phyloP scores from a whole-genome alignment of 2,113 vertebrate species.

The Ictalurus furcatus region DNA sequence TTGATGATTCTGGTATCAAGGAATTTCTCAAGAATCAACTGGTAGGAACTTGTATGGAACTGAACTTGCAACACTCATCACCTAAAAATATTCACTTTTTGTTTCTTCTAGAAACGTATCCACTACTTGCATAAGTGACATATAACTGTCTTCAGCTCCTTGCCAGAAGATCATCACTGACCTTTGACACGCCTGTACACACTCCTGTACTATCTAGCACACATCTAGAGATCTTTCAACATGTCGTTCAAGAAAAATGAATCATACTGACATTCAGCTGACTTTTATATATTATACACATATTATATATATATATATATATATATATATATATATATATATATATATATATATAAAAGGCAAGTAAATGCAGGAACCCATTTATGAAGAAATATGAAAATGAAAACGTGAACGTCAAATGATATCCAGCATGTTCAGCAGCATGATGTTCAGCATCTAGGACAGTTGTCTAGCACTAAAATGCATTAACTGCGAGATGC shows the following conservation, averaged over 20 bases:
- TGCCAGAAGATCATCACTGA: slow-evolving; percentile 16
- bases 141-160: not conserved
- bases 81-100: not conserved
- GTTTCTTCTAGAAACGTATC: not conserved
- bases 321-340: too few relatives aligned
- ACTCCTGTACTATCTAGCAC: not conserved
- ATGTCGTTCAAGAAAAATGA: not conserved
- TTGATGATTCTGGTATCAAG: not conserved
- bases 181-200: not conserved
- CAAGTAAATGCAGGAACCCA: too few relatives aligned
- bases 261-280: too few relatives aligned
- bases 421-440: too few relatives aligned
- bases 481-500: not conserved
- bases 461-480: not conserved
- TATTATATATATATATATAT: too few relatives aligned
- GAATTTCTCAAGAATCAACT: not conserved
- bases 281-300: too few relatives aligned
- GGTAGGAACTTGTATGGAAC: not conserved
- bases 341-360: too few relatives aligned
- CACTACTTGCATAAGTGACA: not conserved
- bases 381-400: not conserved
- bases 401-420: too few relatives aligned
- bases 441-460: not conserved
- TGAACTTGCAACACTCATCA: not conserved
- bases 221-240: not conserved